phyloP scores from a whole-genome alignment of 2,113 vertebrate species.

The Loxodonta africana region DNA sequence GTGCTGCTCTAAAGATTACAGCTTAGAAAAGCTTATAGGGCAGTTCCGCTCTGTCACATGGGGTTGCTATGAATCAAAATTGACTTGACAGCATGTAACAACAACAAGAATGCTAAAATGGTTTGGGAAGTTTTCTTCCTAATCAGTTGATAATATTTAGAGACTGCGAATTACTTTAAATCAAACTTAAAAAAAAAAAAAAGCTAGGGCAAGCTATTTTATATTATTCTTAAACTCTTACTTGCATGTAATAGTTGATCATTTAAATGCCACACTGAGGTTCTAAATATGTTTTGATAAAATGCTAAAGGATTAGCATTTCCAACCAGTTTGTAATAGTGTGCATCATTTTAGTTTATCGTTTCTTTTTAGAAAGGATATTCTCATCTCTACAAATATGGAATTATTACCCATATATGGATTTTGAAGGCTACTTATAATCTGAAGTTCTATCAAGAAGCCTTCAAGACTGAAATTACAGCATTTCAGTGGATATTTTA shows the following conservation, averaged over 20 bases:
- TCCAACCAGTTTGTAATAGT: neutral
- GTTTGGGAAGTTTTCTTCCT: neutral
- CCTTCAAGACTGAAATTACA: slow-evolving; percentile 65
- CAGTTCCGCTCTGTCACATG: too few species aligned
- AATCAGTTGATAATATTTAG: slow-evolving; percentile 1
- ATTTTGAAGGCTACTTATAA: slow-evolving; percentile 68
- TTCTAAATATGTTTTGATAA: neutral
- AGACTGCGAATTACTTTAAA: slow-evolving; percentile 31
- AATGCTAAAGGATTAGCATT: neutral
- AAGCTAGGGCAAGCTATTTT: neutral
- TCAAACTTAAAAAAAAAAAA: neutral
- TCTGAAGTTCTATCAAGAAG: neutral
- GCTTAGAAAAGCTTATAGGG: too few species aligned
- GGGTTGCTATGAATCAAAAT: too few species aligned
- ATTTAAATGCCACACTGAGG: slow-evolving; percentile 32
- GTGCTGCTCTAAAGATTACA: neutral
- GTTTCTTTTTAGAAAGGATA: slow-evolving; percentile 40
- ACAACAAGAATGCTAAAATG: neutral
- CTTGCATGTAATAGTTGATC: slow-evolving; percentile 7
- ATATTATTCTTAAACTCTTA: neutral
- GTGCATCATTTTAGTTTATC: slow-evolving; percentile 47
- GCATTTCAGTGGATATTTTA: slow-evolving; percentile 62
- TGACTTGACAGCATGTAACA: too few species aligned
- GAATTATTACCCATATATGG: neutral
- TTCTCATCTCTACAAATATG: slow-evolving; percentile 54